These are phyloP conservation scores for Mesocricetus auratus DNA, from an alignment of 2,113 vertebrate species.

Conservation along the genomic window DNA sequence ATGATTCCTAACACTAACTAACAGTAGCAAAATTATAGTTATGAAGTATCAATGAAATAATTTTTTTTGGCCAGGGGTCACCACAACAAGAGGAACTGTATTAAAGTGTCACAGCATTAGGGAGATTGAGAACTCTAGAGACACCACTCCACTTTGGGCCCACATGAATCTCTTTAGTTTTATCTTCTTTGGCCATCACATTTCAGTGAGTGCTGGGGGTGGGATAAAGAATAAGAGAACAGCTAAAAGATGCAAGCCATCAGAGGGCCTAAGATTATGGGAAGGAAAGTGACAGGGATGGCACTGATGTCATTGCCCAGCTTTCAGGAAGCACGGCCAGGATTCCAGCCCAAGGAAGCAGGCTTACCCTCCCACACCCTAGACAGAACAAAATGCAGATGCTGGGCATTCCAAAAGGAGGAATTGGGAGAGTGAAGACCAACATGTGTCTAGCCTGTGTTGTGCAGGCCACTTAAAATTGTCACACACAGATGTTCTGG, in stretches of 20 bases:
- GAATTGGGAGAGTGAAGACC: not conserved
- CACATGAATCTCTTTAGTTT: not conserved
- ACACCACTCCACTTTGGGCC: not conserved
- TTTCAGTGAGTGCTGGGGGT: not conserved
- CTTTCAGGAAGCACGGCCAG: not conserved
- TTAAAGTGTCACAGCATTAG: not conserved
- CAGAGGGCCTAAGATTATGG: not conserved
- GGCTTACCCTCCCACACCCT: fast-evolving
- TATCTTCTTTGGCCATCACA: not conserved
- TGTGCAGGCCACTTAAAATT: not conserved
- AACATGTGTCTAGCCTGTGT: fast-evolving
- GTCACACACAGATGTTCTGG: conserved; percentile 39
- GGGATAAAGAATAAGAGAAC: not conserved
- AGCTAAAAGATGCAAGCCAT: not conserved
- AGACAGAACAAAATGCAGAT: not conserved
- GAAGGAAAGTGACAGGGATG: not conserved
- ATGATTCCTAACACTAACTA: too few species aligned
- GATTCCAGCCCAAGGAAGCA: too few species aligned
- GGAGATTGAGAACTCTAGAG: not conserved
- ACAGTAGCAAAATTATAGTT: not conserved
- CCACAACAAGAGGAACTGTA: not conserved
- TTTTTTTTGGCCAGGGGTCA: not conserved
- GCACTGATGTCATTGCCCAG: fast-evolving
- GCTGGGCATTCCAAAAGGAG: not conserved
- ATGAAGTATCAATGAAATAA: not conserved